A percentile compares a stretch with the other conserved stretches of the same genome.
Evolutionary conservation across 2,113 vertebrate genomes (phyloP).

Genomic region (Mustelus asterias): DNA sequence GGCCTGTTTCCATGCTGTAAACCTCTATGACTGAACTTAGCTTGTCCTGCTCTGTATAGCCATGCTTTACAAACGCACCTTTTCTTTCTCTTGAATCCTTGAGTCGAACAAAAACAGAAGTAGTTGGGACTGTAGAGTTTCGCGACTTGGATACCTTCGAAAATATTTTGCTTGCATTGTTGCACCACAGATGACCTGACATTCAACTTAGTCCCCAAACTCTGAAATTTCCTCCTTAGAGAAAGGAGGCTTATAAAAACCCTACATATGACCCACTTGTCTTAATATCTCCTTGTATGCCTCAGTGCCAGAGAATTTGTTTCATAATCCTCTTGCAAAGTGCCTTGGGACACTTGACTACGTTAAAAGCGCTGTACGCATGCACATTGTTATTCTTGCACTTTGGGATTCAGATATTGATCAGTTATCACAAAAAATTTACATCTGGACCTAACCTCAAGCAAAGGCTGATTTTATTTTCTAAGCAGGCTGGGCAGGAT

Average conservation of each 20-base stretch:
- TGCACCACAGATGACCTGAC: not conserved
- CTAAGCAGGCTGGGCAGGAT: not conserved
- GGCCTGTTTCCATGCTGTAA: too few relatives aligned
- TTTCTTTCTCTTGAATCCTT: not conserved
- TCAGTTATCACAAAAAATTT: not conserved
- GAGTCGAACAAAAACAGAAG: not conserved
- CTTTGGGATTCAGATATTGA: not conserved
- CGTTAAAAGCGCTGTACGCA: not conserved
- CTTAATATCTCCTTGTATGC: not conserved
- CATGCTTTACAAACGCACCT: not conserved
- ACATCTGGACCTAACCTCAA: not conserved
- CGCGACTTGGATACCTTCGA: not conserved
- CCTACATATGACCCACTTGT: not conserved
- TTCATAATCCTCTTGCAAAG: not conserved
- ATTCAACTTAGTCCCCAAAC: not conserved
- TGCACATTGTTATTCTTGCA: not conserved
- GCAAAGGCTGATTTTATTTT: not conserved
- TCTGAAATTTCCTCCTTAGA: not conserved
- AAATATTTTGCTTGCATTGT: not conserved
- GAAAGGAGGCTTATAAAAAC: not conserved
- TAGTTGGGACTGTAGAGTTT: not conserved
- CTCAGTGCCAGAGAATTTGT: not conserved
- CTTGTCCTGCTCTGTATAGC: not conserved
- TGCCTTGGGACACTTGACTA: not conserved
- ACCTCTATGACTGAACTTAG: not conserved